A percentile compares a stretch with the other conserved stretches of the same genome.
phyloP scores from a whole-genome alignment of 1,140 invertebrate genomes.

The Idris sp. region DNA sequence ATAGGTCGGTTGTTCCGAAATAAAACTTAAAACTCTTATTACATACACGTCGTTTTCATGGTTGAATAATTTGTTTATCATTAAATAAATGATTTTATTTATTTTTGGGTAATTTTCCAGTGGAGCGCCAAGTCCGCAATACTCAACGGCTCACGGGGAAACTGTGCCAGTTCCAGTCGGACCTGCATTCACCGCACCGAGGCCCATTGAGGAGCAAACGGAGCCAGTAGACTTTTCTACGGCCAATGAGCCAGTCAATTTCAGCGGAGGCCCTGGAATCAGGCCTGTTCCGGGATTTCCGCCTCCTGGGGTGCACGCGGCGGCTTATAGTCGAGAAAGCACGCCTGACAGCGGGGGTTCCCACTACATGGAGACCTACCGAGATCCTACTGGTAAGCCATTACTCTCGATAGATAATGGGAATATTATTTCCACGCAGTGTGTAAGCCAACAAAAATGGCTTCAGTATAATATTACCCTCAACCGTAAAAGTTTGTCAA shows the following conservation, averaged over 20 bases:
- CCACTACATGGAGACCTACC: slow-evolving; percentile 90
- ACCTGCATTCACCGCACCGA: slow-evolving; percentile 74
- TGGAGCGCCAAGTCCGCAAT: slow-evolving; percentile 82
- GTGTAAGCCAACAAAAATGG: slow-evolving; percentile 27
- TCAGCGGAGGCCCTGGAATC: slow-evolving; percentile 79
- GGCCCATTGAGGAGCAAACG: slow-evolving; percentile 81
- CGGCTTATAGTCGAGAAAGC: slow-evolving; percentile 88
- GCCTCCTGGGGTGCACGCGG: slow-evolving; percentile 78
- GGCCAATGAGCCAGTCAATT: slow-evolving; percentile 82
- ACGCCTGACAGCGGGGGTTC: slow-evolving; percentile 89
- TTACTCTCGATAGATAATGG: slow-evolving; percentile 51
- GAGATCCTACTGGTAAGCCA: slow-evolving; percentile 87
- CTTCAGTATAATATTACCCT: slow-evolving; percentile 47
- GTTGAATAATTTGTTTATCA: slow-evolving; percentile 6
- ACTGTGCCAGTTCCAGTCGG: slow-evolving; percentile 76
- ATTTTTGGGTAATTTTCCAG: too few species aligned
- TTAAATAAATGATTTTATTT: too few species aligned
- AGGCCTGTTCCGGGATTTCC: slow-evolving; percentile 78
- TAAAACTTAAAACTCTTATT: too few species aligned
- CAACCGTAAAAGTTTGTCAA: slow-evolving; percentile 34
- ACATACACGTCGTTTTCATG: too few species aligned
- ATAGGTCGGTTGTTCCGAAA: slow-evolving; percentile 81
- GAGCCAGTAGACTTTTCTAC: slow-evolving; percentile 85
- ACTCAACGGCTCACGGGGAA: slow-evolving; percentile 77
- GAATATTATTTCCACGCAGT: slow-evolving; percentile 37